Evolutionary conservation across 2,888 invertebrate genomes (phyloP), one percentile per base, ranked within the genome.

Genomic region (Aporophyla nigra): DNA sequence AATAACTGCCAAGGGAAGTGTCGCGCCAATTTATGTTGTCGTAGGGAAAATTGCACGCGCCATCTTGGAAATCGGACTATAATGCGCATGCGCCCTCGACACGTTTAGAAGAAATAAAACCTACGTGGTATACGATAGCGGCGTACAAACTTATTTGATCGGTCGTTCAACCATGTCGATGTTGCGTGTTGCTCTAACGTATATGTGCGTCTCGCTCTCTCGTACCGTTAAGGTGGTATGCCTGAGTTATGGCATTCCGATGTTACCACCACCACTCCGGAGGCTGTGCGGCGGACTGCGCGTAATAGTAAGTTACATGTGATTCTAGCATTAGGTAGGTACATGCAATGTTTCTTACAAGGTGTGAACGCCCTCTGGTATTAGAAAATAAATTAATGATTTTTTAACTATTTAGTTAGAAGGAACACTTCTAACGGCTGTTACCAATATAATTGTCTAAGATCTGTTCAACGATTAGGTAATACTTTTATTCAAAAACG

Each of bases 81-180:
- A 90, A 67, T 67, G 91, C 88, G 90, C 91, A 92, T 91, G 92
- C 92, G 93, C 92, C 92, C 91, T 92, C 93, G 92, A 93, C 93
- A 93, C 93, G 93, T 93, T 93, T 94, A 94, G 94, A 94, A 93
- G 94, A 95, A 95, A 94, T 94, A 94, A 94, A 95, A 94, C 94
- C 94, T 94, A 94, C 95, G 93, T 94, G 93, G 94, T 93, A 94
- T 94, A 95, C 94, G 94, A 94, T 92, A 92, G 94, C 93, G 89
- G 92, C 93, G 94, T 94, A 95, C 95, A 94, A 95, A 96, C 96
- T 96, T 96, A 96, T 96, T 96, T 96, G 96, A 96, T 96, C 96
- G 96, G 96, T 96, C 96, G 96, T 96, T 96, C 96, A 96, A 96
- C 96, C 96, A 95, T 94, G 94, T 93, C 95, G 93, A 87, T 89